phyloP scores from a whole-genome alignment of 2,888 invertebrate genomes.

The Ecdyonurus torrentis region DNA sequence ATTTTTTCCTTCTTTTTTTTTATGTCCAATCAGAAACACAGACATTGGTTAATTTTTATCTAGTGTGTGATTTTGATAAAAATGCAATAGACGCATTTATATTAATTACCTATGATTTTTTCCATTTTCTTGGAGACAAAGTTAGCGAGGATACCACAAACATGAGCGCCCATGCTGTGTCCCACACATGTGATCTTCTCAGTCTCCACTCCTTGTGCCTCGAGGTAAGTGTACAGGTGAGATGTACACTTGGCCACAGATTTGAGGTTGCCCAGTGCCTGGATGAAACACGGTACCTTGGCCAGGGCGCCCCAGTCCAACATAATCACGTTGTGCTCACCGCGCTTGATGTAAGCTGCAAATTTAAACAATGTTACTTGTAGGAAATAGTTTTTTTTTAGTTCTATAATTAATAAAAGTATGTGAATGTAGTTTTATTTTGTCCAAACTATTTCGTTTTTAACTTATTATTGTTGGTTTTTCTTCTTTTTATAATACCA shows the following conservation, averaged over 20 bases:
- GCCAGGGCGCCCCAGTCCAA: conserved; percentile 57
- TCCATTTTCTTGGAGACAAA: conserved; percentile 54
- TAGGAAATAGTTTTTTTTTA: too few species aligned
- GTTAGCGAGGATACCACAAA: conserved; percentile 58
- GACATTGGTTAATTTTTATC: too few species aligned
- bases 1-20: too few species aligned
- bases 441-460: too few species aligned
- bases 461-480: too few species aligned
- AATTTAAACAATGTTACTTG: too few species aligned
- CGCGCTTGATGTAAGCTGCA: conserved; percentile 51
- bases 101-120: conserved; percentile 46
- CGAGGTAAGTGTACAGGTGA: conserved; percentile 40
- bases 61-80: too few species aligned
- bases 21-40: too few species aligned
- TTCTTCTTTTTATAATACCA: too few species aligned
- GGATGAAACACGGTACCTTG: conserved; percentile 53
- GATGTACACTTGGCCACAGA: conserved; percentile 54
- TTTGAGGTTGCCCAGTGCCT: conserved; percentile 56
- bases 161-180: conserved; percentile 52
- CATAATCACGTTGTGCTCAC: conserved; percentile 59
- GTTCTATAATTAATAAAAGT: too few species aligned
- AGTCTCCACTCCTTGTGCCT: conserved; percentile 46
- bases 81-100: too few species aligned
- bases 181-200: conserved; percentile 56
- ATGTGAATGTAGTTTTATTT: too few species aligned